Percentiles rank a stretch among this genome's conserved stretches.
Conservation (phyloP, 1,140 invertebrate genomes). For the Zaprionus africanus region DNA sequence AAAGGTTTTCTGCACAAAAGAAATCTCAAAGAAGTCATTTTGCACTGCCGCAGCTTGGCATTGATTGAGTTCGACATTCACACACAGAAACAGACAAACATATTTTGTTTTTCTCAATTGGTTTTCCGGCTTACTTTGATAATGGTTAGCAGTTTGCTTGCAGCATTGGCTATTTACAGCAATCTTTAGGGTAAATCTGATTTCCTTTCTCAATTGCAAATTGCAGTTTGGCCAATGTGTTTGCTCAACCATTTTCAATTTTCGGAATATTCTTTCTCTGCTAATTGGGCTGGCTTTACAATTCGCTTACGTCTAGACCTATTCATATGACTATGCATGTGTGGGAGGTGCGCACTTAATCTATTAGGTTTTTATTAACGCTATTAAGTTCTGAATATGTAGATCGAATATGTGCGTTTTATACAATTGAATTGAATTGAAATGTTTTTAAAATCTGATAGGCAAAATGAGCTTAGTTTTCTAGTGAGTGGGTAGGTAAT, state of each 20-base stretch:
- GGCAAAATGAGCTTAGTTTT: slow-evolving; percentile 46
- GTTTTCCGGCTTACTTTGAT: slow-evolving; percentile 27
- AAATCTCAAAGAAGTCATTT: neutral
- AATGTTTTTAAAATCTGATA: slow-evolving; percentile 61
- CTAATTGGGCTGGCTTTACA: slow-evolving; percentile 24
- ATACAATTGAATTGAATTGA: slow-evolving; percentile 64
- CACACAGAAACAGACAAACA: slow-evolving; percentile 14
- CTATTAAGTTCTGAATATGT: slow-evolving; percentile 39
- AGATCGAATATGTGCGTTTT: slow-evolving; percentile 52
- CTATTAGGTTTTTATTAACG: slow-evolving; percentile 28
- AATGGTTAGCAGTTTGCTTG: slow-evolving; percentile 8
- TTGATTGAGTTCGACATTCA: slow-evolving; percentile 30
- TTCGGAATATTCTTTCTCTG: neutral
- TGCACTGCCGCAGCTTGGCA: slow-evolving; percentile 41
- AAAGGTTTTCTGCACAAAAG: too few relatives aligned
- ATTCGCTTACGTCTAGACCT: slow-evolving; percentile 35
- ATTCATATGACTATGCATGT: slow-evolving; percentile 30
- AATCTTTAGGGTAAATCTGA: neutral
- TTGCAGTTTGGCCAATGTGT: neutral
- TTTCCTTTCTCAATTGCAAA: slow-evolving; percentile 7
- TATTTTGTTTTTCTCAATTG: slow-evolving; percentile 10
- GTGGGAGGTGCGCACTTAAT: slow-evolving; percentile 20
- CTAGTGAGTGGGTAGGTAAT: slow-evolving; percentile 20
- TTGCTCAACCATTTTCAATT: slow-evolving; percentile 11
- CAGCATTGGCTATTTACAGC: slow-evolving; percentile 57